phyloP scores from a whole-genome alignment of 1,140 invertebrate genomes.

The Bombus waltoni region DNA sequence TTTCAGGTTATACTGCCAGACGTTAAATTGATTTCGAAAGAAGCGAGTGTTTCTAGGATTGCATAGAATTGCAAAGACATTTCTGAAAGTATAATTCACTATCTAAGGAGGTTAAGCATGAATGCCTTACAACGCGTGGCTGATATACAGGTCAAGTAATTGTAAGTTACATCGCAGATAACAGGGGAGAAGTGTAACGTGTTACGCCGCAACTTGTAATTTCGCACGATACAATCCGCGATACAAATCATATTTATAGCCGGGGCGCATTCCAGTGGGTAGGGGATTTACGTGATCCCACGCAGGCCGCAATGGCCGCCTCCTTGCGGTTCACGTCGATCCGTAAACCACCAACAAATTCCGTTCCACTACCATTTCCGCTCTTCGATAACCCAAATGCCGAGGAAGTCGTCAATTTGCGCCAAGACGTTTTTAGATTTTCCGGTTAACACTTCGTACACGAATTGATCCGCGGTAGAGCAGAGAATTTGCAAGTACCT shows the following conservation, averaged over 20 bases:
- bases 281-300: constrained; percentile 2
- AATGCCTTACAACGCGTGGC: not conserved
- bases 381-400: not conserved
- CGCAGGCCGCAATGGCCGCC: not conserved
- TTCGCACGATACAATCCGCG: constrained; percentile 35
- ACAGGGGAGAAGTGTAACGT: not conserved
- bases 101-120: not conserved
- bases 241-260: constrained; percentile 51
- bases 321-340: not conserved
- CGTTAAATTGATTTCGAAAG: not conserved
- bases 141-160: constrained; percentile 23
- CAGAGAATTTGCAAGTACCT: not conserved
- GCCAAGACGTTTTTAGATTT: not conserved
- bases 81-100: constrained; percentile 12
- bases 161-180: constrained; percentile 38
- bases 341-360: constrained; percentile 29
- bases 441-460: not conserved
- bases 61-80: not conserved
- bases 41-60: not conserved
- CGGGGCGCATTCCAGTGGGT: constrained; percentile 1
- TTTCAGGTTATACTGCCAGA: not conserved
- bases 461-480: not conserved
- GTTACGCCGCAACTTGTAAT: constrained; percentile 41
- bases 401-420: constrained; percentile 11
- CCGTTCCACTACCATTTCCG: constrained; percentile 18